Evolutionary conservation across 2,113 vertebrate genomes (phyloP), one percentile per base, ranked within the genome.

Genomic region (Empidonax traillii): DNA sequence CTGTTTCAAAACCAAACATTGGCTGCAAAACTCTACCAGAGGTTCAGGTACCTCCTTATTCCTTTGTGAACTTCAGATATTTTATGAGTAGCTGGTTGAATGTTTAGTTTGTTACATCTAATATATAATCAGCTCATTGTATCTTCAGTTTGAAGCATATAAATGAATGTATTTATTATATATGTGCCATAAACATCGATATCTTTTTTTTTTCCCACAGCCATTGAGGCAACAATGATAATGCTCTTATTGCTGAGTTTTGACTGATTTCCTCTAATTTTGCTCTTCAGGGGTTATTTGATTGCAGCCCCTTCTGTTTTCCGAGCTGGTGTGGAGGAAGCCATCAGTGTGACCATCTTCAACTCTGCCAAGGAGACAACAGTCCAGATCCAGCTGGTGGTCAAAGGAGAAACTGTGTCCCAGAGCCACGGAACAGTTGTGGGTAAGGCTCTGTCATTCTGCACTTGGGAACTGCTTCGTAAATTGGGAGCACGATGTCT

Each of bases 261-360:
- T 80, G 31, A 80, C 90, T 7, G 0, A 56, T 66, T 33, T 1
- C 43, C 68, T 61, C 55, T 52, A 31, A 49, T 56, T 80, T 82
- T 93, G 30, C 65, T 93, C 47, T 66, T 52, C 69, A 99, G 99
- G 96, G 99, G 99, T 51, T 99, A 99, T 93, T 94, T 99, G 98
- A 98, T 99, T 3, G 97, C 98, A 0, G 99, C 98, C 5, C 99
- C 99, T 71, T 99, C 99, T 2, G 98, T 99, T 79, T 99, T 99
- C 72, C 98, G 98, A 12, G 96, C 98, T 0, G 99, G 99, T 5
- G 97, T 99, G 10, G 98, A 99, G 87, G 99, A 99, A 94, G 97
- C 98, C 6, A 95, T 99, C 77, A 99, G 99, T 2, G 94, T 99
- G 14, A 99, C 99, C 94, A 98, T 99, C 97, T 99, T 99, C 72